Evolutionary conservation across 2,797 vertebrate genomes (phyloP).

Genomic region (Rhabdomys pumilio): DNA sequence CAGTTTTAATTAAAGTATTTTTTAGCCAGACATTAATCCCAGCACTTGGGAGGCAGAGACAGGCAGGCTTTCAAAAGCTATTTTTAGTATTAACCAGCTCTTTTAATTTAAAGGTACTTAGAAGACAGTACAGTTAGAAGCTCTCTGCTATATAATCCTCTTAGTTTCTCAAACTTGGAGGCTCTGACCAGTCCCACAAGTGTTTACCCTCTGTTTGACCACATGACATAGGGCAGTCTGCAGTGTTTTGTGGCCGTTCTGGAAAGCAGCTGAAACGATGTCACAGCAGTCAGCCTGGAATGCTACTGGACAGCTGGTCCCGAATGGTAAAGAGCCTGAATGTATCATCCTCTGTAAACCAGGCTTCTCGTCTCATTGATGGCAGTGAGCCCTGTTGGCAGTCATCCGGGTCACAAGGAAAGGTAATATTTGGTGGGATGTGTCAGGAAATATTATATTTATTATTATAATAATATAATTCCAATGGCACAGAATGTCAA

Average conservation of each 20-base stretch:
- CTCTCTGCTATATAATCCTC: neutral
- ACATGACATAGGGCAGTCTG: conserved; percentile 93
- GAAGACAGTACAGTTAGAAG: neutral
- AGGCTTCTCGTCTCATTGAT: conserved; percentile 97
- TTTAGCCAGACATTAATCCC: neutral
- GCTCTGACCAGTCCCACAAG: neutral
- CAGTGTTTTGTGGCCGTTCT: conserved; percentile 96
- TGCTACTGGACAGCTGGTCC: conserved; percentile 98
- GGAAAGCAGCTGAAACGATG: conserved; percentile 97
- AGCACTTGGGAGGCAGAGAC: neutral
- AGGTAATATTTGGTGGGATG: conserved; percentile 88
- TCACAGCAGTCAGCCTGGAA: conserved; percentile 95
- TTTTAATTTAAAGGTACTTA: neutral
- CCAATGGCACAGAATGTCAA: no score
- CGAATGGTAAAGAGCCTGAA: conserved; percentile 97
- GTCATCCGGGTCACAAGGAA: conserved; percentile 98
- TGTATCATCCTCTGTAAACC: conserved; percentile 97
- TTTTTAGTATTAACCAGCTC: conserved; percentile 1
- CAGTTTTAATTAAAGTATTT: neutral
- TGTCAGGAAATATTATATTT: neutral
- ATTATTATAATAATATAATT: no score
- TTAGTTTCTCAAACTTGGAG: neutral
- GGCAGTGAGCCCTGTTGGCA: conserved; percentile 98
- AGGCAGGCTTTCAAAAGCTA: neutral
- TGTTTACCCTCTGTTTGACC: neutral